Conservation (phyloP, 2,797 vertebrate genomes). For the Pelobates cultripes region DNA sequence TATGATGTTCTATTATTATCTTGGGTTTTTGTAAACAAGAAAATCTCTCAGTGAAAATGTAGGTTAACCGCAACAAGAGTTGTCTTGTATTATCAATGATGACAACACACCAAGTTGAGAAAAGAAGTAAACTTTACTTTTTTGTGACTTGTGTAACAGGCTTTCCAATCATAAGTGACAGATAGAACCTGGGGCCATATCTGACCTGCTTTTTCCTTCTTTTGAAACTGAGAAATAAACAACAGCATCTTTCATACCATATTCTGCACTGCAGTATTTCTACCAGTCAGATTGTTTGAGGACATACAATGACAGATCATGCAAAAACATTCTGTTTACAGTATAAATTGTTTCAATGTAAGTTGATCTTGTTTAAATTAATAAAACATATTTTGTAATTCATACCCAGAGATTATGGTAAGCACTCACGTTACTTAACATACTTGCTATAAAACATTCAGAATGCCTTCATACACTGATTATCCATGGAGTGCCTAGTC, state of each 20-base stretch:
- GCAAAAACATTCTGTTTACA: neutral
- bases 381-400: neutral
- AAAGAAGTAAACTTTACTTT: slow-evolving; percentile 38
- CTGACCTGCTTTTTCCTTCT: slow-evolving; percentile 47
- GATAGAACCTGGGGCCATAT: slow-evolving; percentile 30
- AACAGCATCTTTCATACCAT: slow-evolving; percentile 33
- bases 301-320: slow-evolving; percentile 30
- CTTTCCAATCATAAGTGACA: slow-evolving; percentile 42
- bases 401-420: neutral
- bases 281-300: slow-evolving; percentile 30
- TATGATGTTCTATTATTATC: neutral
- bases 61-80: slow-evolving; percentile 20
- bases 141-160: slow-evolving; percentile 31
- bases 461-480: too few species aligned
- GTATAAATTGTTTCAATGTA: neutral
- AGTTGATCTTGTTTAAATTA: neutral
- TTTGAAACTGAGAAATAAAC: slow-evolving; percentile 44
- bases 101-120: slow-evolving; percentile 13
- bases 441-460: too few species aligned
- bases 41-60: slow-evolving; percentile 12
- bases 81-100: slow-evolving; percentile 32
- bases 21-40: neutral
- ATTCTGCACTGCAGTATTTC: slow-evolving; percentile 26
- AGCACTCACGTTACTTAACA: neutral
- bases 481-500: too few species aligned